These are phyloP conservation scores for Matsumyia berberina DNA, from an alignment of 2,888 invertebrate genomes.

Conservation along the genomic window DNA sequence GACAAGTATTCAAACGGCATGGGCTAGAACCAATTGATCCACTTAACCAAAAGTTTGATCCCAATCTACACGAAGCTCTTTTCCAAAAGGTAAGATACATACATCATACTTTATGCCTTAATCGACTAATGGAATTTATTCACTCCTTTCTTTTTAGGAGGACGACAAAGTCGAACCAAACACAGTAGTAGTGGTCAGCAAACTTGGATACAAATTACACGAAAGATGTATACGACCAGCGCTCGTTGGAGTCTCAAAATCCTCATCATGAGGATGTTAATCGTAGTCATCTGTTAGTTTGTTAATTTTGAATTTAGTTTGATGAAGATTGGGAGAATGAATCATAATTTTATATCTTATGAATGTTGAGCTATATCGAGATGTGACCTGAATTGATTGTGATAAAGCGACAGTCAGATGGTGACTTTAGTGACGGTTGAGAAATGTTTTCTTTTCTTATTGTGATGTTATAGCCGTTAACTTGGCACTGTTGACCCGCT, in stretches of 20 bases:
- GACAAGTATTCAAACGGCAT: slow-evolving; percentile 95
- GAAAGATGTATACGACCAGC: slow-evolving; percentile 98
- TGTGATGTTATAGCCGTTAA: slow-evolving; percentile 24
- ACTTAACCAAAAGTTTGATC: slow-evolving; percentile 96
- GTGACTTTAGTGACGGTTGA: slow-evolving; percentile 3
- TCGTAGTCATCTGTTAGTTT: slow-evolving; percentile 5
- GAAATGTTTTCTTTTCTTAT: slow-evolving; percentile 52
- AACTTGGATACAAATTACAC: slow-evolving; percentile 97
- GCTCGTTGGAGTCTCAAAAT: slow-evolving; percentile 96
- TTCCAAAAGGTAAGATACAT: slow-evolving; percentile 91
- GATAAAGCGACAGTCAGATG: neutral
- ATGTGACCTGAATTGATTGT: slow-evolving; percentile 52
- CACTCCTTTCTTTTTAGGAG: slow-evolving; percentile 84
- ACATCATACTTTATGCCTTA: neutral
- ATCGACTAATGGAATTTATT: slow-evolving; percentile 39
- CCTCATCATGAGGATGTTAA: slow-evolving; percentile 57
- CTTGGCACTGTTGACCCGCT: neutral
- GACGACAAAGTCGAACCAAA: slow-evolving; percentile 92
- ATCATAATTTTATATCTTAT: slow-evolving; percentile 56
- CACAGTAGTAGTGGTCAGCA: slow-evolving; percentile 95
- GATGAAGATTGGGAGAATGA: slow-evolving; percentile 53
- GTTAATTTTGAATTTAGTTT: slow-evolving; percentile 27
- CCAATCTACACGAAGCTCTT: slow-evolving; percentile 97
- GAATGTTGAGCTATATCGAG: slow-evolving; percentile 51
- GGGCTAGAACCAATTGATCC: slow-evolving; percentile 95